Evolutionary conservation across 1,140 invertebrate genomes (phyloP), one percentile per base, ranked within the genome.

Genomic region (Lepidostoma basale): DNA sequence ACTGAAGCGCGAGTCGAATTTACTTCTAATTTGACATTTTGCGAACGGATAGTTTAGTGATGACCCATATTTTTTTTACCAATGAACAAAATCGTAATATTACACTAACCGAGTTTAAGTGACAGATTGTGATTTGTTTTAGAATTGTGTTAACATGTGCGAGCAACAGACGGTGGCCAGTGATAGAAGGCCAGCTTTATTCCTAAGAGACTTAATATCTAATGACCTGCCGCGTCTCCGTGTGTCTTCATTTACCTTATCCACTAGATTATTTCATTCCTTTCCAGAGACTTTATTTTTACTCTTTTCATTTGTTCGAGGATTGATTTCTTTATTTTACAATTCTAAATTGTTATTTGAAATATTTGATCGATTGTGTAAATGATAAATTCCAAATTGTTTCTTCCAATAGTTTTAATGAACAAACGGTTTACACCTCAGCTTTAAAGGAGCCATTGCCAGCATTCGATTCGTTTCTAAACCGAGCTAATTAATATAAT

Each of bases 171-270:
- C 42, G 30, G 49, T 60, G 64, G 69, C 65, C 69, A 70, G 69
- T 70, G 63, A 67, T 63, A 67, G 45, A 59, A 67, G 69, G 69
- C 65, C 69, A 67, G 69, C 69, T 71, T 66, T 47, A 71, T 60
- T 65, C 40, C 56, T 70, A 60, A 70, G 62, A 64, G 56, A 70
- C 68, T 69, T 25, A 40, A 60, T 60, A 60, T 60, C 39, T 42
- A 60, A 42, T 60, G 22, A 60, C 36, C 56, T 42, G 20, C 36
- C 33, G 56, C 39, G 30, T 60, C 8, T 56, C 42, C 10, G 42
- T 40, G 56, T 60, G 39, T 47, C 62, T 63, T 63, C 44, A 63
- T 47, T 47, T 52, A 47, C 25, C 42, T 26, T 14, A 40, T 60
- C 39, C 33, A 42, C 9, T 60, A 42, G 39, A 60, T 60, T 40